These are phyloP conservation scores for Syngnathus floridae DNA, from an alignment of 2,113 vertebrate genomes.

Conservation along the genomic window DNA sequence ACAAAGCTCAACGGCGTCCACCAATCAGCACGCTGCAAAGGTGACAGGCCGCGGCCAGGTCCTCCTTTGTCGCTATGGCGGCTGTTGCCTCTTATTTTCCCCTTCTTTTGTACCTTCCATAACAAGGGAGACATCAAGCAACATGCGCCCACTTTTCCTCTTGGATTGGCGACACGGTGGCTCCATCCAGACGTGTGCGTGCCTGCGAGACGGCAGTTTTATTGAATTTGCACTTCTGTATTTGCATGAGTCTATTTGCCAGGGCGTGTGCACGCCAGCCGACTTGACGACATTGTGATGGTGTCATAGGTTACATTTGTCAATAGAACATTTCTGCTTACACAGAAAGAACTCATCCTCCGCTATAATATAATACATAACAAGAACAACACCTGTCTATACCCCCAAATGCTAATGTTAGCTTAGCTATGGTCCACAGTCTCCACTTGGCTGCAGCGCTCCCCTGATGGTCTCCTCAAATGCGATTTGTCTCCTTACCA, in stretches of 20 bases:
- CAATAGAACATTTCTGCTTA: not conserved
- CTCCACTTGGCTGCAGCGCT: not conserved
- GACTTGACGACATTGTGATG: not conserved
- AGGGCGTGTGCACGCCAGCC: slow-evolving; percentile 13
- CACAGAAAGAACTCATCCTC: not conserved
- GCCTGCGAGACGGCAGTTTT: slow-evolving; percentile 17
- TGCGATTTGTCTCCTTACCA: too few relatives aligned
- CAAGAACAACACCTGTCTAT: not conserved
- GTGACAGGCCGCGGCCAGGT: slow-evolving; percentile 64
- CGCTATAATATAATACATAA: too few relatives aligned
- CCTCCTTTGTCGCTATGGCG: slow-evolving; percentile 69
- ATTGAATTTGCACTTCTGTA: slow-evolving; percentile 12
- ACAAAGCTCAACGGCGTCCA: slow-evolving; percentile 54
- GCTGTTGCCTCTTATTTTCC: slow-evolving; percentile 50
- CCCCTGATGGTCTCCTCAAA: too few relatives aligned
- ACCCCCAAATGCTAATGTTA: slow-evolving; percentile 6
- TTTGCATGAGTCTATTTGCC: slow-evolving; percentile 2
- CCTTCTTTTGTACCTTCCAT: not conserved
- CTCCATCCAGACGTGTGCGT: slow-evolving; percentile 3
- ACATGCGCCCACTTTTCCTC: not conserved
- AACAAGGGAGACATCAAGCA: not conserved
- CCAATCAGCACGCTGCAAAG: slow-evolving; percentile 63
- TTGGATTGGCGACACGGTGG: slow-evolving; percentile 4
- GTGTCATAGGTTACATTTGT: not conserved
- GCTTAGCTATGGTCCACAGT: not conserved